Conservation (phyloP, 2,888 invertebrate genomes). For the Lucinisca nassula region DNA sequence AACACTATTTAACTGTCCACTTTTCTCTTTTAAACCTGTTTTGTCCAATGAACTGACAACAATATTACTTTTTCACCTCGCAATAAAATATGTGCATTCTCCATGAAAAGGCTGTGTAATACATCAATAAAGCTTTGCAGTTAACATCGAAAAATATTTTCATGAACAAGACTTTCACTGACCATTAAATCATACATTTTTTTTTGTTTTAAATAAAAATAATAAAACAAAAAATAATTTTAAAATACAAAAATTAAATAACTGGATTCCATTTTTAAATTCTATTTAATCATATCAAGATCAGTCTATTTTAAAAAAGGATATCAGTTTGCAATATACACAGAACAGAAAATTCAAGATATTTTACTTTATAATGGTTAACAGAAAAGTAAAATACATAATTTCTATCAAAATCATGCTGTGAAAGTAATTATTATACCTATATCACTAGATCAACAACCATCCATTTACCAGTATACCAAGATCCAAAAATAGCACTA, state of each 20-base stretch:
- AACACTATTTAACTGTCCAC: conserved; percentile 30
- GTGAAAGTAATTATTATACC: neutral
- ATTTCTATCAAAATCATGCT: neutral
- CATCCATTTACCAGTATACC: neutral
- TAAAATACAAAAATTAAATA: neutral
- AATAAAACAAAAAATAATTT: neutral
- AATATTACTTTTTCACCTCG: conserved; percentile 3
- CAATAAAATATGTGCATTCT: conserved; percentile 14
- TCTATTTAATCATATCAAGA: no score
- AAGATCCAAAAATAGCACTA: neutral
- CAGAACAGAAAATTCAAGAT: no score
- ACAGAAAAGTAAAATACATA: neutral
- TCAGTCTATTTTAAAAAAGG: no score
- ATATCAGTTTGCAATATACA: no score
- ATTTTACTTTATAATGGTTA: no score
- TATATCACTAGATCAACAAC: conserved; percentile 7
- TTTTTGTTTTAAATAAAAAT: neutral
- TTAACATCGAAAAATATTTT: neutral
- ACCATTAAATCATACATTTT: neutral
- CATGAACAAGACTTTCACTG: neutral
- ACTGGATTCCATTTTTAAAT: no score
- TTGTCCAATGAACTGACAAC: neutral
- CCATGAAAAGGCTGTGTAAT: neutral
- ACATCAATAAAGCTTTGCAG: neutral
- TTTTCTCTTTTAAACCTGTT: neutral